Base-by-base conservation (phyloP, 2,113 vertebrate species). In the Danionella cerebrum region DNA sequence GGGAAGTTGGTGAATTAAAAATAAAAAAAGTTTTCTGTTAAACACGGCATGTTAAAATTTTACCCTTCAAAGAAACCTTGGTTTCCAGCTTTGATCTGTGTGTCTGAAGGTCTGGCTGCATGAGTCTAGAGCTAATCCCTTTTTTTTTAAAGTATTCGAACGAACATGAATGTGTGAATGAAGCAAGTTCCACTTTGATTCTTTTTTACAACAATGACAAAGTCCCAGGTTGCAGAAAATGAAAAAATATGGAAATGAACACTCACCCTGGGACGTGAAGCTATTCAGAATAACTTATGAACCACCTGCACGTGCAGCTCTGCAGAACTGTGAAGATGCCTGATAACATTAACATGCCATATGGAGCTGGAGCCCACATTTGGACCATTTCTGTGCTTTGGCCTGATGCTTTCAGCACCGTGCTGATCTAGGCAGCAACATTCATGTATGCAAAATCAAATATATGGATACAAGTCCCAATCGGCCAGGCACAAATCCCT, bases 401-500 rank as follows among this genome's bases (percentile, higher is more conserved):
- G 12, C 19, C 6, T 18, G 38, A 62, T 51, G 29, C 24, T 39
- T 45, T 60, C 39, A 33, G 54, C 36, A 35, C 16, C 13, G 36
- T 48, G 67, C 63, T 75, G 68, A 75, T 50, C 54, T 70, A 74
- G 48, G 45, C 62, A 54, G 45, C 38, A 60, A 69, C 71, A 71
- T 66, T 73, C 51, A 58, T 74, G 71, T 74, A 68, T 71, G 58
- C 19, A 38, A 63, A 71, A 58, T 53, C 65, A 70, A 71, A 71
- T 67, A 71, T 71, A 68, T 67, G 53, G 72, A 69, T 71, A 65
- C 65, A 71, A 65, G 65, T 50, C 47, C 60, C 24, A n/a, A n/a
- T 25, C 57, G 65, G 58, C 14, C 45, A 50, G 24, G 65, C 36
- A 33, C 59, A 70, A 68, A 58, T 54, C 65, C 64, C 31, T 42